phyloP scores from a whole-genome alignment of 2,888 invertebrate species.

The Cloeon dipterum region DNA sequence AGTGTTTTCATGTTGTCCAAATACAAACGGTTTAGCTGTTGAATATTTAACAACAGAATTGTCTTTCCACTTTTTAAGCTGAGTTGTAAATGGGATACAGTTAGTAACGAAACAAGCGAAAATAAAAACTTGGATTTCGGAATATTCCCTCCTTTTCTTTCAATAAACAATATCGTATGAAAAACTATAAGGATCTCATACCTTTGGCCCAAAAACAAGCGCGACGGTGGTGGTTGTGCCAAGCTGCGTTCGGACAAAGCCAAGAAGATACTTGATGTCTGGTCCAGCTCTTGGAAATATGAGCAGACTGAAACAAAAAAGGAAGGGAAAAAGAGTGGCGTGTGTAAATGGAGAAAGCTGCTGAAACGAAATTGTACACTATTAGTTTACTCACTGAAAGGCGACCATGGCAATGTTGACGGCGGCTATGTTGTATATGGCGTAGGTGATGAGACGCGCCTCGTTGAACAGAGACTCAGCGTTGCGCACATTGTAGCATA shows the following conservation, averaged over 20 bases:
- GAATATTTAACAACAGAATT: constrained; percentile 2
- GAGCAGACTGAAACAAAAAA: constrained; percentile 38
- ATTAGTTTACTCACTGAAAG: constrained; percentile 73
- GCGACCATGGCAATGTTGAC: constrained; percentile 83
- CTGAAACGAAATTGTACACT: too few relatives aligned
- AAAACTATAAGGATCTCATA: constrained; percentile 16
- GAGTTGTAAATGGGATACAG: too few relatives aligned
- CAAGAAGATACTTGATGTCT: constrained; percentile 76
- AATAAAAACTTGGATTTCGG: too few relatives aligned
- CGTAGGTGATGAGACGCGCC: constrained; percentile 77
- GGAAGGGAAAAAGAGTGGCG: too few relatives aligned
- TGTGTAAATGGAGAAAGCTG: too few relatives aligned
- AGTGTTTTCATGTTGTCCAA: too few relatives aligned
- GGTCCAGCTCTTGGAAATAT: constrained; percentile 73
- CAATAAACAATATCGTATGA: too few relatives aligned
- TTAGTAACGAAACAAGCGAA: too few relatives aligned
- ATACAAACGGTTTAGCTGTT: too few relatives aligned
- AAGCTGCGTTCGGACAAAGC: constrained; percentile 76
- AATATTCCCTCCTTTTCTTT: too few relatives aligned
- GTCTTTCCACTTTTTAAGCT: too few relatives aligned
- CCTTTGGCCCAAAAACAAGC: constrained; percentile 69
- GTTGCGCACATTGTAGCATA: constrained; percentile 69
- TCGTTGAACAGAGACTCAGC: constrained; percentile 86
- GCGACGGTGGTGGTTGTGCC: constrained; percentile 74
- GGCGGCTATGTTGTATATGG: constrained; percentile 82